Base-by-base conservation (phyloP, 2,888 invertebrate genomes). In the Biston betularia region DNA sequence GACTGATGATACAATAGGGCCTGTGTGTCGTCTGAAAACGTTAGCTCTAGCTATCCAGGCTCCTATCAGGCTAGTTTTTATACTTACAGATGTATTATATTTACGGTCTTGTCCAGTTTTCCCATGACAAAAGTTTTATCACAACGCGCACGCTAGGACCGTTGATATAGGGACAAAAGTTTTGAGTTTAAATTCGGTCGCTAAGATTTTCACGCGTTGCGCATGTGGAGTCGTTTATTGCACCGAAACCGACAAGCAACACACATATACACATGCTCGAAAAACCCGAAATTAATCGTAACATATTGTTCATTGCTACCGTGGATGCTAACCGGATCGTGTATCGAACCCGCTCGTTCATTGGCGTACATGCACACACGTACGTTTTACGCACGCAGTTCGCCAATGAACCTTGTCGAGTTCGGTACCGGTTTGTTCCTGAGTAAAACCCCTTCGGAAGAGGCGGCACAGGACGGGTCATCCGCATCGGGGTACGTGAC, bases 351-450 rank as follows among this genome's bases (percentile, higher is more conserved):
- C 82, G 75, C 89, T 72, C 79, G 82, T 88, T 85, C 84, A 85
- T 87, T 88, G 87, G 79, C 75, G 48, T 42, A n/a, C 42, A 40
- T 38, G 9, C 9, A 33, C n/a, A n/a, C 8, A 10, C 15, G 40
- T 40, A 53, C 38, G 38, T 38, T 53, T 40, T 14, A 12, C 55
- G 65, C 33, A 35, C 58, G 67, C 68, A 97, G 97, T 94, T 98
- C 98, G 86, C 98, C 98, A 87, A 97, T 98, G 94, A 97, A 97
- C 95, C 96, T 98, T 95, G 98, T 98, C 93, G 98, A 98, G 95
- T 97, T 98, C 94, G 98, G 98, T 92, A 97, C 98, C 86, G 98
- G 98, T 93, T 95, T 98, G 91, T 98, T 98, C 95, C 95, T 96
- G 92, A 97, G 96, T 95, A 97, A 97, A 95, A 98, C 97, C 85